These are phyloP conservation scores for Colinus virginianus DNA, from an alignment of 2,113 vertebrate genomes.

Conservation along the genomic window DNA sequence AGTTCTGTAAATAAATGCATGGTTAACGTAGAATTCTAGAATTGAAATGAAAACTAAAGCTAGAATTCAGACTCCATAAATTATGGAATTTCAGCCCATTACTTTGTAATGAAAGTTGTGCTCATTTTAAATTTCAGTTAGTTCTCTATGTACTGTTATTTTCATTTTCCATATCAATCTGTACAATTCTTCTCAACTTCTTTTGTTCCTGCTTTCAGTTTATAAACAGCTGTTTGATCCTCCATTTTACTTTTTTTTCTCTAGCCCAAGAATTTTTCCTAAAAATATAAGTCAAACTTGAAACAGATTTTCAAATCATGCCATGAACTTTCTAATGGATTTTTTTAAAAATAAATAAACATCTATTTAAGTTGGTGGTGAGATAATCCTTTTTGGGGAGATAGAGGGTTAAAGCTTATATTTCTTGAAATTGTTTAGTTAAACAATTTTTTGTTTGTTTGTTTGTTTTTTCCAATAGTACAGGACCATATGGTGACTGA, in stretches of 20 bases:
- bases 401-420: neutral
- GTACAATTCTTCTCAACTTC: neutral
- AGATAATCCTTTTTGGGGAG: neutral
- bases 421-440: neutral
- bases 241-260: neutral
- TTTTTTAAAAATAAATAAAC: neutral
- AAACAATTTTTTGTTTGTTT: too few species aligned
- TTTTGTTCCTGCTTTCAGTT: neutral
- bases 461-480: neutral
- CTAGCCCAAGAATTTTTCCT: neutral
- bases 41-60: slow-evolving; percentile 18
- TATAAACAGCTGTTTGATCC: slow-evolving; percentile 6
- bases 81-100: slow-evolving; percentile 14
- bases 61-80: slow-evolving; percentile 3
- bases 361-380: neutral
- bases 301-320: neutral
- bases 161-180: slow-evolving; percentile 11
- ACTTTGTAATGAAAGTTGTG: neutral
- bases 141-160: neutral
- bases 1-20: neutral
- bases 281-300: neutral
- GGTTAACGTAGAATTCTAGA: neutral
- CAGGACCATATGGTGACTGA: neutral
- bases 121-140: slow-evolving; percentile 38
- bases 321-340: neutral